A percentile compares a stretch with the other conserved stretches of the same genome.
phyloP scores from a whole-genome alignment of 1,140 invertebrate genomes.

The Temnothorax curvispinosus region DNA sequence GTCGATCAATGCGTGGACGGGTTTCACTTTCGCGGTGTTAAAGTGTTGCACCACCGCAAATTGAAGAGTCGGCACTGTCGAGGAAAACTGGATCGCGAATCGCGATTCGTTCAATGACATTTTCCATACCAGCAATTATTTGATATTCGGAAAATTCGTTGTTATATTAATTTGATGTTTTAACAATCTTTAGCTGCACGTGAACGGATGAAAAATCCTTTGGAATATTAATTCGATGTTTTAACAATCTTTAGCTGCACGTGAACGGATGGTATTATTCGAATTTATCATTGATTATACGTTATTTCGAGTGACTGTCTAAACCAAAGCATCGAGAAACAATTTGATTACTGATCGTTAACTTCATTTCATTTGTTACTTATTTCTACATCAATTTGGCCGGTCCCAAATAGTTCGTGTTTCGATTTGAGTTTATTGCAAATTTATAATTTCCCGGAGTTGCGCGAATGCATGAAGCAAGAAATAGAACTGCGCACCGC shows the following conservation, averaged over 20 bases:
- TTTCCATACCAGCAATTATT: neutral
- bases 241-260: neutral
- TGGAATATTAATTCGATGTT: neutral
- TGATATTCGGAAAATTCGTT: constrained; percentile 7
- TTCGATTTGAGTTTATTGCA: neutral
- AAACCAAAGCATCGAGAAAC: neutral
- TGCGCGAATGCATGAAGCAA: neutral
- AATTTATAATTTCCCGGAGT: constrained; percentile 48
- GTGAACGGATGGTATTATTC: neutral
- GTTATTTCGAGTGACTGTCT: neutral
- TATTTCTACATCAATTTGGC: constrained; percentile 19
- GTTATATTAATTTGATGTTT: neutral
- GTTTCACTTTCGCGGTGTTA: constrained; percentile 86
- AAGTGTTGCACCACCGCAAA: constrained; percentile 82
- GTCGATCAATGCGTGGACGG: constrained; percentile 86
- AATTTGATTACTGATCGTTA: neutral
- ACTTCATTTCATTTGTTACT: constrained; percentile 12
- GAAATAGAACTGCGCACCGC: constrained; percentile 34
- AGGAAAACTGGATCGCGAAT: constrained; percentile 39
- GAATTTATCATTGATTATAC: neutral
- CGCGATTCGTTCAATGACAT: constrained; percentile 8
- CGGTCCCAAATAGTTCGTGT: neutral
- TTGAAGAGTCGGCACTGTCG: constrained; percentile 36
- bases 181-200: neutral
- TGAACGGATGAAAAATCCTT: neutral